Evolutionary conservation across 2,888 invertebrate genomes (phyloP).

Genomic region (Linnaemya vulpina): DNA sequence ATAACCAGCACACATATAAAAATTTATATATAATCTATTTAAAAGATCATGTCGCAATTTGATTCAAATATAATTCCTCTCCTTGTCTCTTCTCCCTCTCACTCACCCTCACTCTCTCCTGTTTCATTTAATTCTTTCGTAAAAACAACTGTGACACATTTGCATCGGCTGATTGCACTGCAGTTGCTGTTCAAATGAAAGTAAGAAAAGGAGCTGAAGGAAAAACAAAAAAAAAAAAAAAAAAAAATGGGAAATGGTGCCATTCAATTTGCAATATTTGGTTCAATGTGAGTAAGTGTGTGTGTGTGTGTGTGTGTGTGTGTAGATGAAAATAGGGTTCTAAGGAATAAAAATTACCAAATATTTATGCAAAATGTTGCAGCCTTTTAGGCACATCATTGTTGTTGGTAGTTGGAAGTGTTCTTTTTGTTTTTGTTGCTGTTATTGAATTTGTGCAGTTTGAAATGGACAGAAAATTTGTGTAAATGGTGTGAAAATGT

Average conservation of each 20-base stretch:
- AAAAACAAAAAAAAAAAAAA: too few relatives aligned
- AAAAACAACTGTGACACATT: constrained; percentile 46
- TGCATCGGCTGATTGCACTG: constrained; percentile 24
- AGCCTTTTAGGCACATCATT: neutral
- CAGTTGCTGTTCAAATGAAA: constrained; percentile 21
- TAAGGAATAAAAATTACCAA: constrained; percentile 10
- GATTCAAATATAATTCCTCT: constrained; percentile 14
- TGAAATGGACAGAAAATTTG: neutral
- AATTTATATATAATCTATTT: constrained; percentile 50
- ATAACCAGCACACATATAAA: constrained; percentile 6
- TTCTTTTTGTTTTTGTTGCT: neutral
- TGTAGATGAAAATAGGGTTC: neutral
- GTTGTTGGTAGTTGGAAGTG: neutral
- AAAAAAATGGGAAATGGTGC: constrained; percentile 3
- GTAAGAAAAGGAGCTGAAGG: too few relatives aligned
- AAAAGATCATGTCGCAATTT: constrained; percentile 66
- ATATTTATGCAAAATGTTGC: constrained; percentile 35
- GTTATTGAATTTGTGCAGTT: neutral
- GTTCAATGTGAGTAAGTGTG: constrained; percentile 30
- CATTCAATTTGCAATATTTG: constrained; percentile 45
- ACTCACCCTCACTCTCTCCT: too few relatives aligned
- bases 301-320: neutral
- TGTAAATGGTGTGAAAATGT: neutral
- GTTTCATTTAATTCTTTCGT: constrained; percentile 24
- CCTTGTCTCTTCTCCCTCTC: too few relatives aligned